Evolutionary conservation across 2,888 invertebrate genomes (phyloP).

Genomic region (Epinotia ramella): DNA sequence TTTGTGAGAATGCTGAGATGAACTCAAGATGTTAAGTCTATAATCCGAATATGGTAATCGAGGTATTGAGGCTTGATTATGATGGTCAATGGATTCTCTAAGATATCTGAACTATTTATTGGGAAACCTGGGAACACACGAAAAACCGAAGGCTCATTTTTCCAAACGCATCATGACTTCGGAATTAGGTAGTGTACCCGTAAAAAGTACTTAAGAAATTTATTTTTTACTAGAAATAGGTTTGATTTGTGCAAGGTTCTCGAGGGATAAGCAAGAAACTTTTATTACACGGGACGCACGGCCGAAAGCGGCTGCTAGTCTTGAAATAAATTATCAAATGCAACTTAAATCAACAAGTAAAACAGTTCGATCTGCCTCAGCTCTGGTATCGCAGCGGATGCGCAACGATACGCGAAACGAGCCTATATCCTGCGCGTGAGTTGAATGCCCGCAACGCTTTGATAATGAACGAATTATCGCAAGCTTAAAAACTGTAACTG

Average conservation of each 20-base stretch:
- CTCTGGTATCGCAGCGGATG: conserved; percentile 65
- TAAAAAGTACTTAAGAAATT: no score
- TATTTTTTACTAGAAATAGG: no score
- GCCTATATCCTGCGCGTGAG: conserved; percentile 65
- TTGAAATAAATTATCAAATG: conserved; percentile 21
- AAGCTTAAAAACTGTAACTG: conserved; percentile 43
- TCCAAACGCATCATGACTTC: no score
- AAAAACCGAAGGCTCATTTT: no score
- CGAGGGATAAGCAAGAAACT: neutral
- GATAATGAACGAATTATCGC: conserved; percentile 65
- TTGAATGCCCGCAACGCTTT: conserved; percentile 47
- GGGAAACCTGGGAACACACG: no score
- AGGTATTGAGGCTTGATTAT: conserved; percentile 14
- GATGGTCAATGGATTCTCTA: conserved; percentile 7
- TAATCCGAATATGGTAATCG: conserved; percentile 22
- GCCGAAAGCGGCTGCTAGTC: neutral
- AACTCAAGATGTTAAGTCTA: conserved; percentile 8
- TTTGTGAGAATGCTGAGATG: conserved; percentile 22
- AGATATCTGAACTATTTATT: neutral
- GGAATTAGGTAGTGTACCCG: no score
- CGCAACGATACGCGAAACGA: conserved; percentile 65
- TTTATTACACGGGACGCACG: neutral
- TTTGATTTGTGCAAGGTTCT: neutral
- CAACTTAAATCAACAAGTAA: conserved; percentile 24
- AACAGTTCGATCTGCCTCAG: conserved; percentile 31